Evolutionary conservation across 2,888 invertebrate genomes (phyloP).

Genomic region (Synanthedon myopaeformis): DNA sequence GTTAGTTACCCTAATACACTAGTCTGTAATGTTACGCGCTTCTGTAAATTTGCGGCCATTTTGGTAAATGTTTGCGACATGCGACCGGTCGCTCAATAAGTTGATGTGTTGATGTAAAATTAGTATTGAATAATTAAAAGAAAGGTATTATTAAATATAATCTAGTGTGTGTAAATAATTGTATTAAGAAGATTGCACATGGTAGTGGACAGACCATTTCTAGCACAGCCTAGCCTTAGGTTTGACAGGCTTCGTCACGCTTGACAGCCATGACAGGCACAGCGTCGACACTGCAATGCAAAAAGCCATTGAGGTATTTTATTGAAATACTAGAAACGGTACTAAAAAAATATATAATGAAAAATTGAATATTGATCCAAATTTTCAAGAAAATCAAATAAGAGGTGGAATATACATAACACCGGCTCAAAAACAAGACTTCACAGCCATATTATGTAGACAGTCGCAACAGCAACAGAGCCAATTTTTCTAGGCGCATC

Average conservation of each 20-base stretch:
- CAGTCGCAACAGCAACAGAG: too few species aligned
- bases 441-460: too few species aligned
- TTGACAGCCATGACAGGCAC: background rate
- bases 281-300: too few species aligned
- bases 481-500: too few species aligned
- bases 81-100: background rate
- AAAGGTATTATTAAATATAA: slow-evolving; percentile 3
- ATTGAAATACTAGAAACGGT: too few species aligned
- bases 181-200: slow-evolving; percentile 11
- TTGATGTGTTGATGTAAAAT: slow-evolving; percentile 6
- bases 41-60: slow-evolving; percentile 43
- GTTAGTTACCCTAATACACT: slow-evolving; percentile 51
- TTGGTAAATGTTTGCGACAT: slow-evolving; percentile 3
- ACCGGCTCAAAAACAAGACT: too few species aligned
- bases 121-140: slow-evolving; percentile 1
- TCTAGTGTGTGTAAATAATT: slow-evolving; percentile 29
- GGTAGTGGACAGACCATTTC: background rate
- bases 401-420: too few species aligned
- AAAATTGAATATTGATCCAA: too few species aligned
- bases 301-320: too few species aligned
- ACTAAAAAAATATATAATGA: too few species aligned
- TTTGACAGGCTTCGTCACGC: background rate
- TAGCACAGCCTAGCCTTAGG: background rate
- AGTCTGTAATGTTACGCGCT: slow-evolving; percentile 55
- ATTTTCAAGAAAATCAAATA: too few species aligned